Evolutionary conservation across 2,797 vertebrate genomes (phyloP), one percentile per base, ranked within the genome.

Genomic region (Onychomys torridus): DNA sequence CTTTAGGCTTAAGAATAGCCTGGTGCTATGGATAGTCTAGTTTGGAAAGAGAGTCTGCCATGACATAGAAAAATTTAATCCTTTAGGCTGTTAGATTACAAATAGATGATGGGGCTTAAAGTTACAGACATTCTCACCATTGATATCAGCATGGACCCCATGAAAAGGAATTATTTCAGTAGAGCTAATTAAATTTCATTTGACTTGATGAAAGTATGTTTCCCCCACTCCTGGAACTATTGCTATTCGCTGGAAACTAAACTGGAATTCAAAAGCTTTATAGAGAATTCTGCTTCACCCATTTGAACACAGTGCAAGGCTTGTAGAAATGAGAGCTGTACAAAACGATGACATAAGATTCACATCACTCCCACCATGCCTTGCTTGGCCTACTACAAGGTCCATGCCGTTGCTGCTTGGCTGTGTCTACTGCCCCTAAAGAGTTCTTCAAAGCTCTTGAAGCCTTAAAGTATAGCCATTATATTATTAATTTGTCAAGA

Each of bases 221-320:
- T 93, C 92, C 16, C 21, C 29, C 82, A 84, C 55, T 95, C 71
- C 37, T 71, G 89, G 75, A 89, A 78, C 69, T 92, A n/a, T 63
- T 90, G n/a, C 13, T 79, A 67, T 27, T 76, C 79, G 57, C 93
- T 96, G 57, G 63, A 90, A 94, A 93, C 37, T 21, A 55, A 95
- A 89, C 75, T 95, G 61, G 21, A 69, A 89, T 96, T 95, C 88
- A 90, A 87, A 96, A 94, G 79, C 71, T 91, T 96, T 95, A 91
- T 91, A 84, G 76, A 55, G 14, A 61, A 37, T 93, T 93, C 19
- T 63, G 87, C 75, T 55, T 95, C 75, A 91, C 73, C 69, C 32
- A 37, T 94, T 92, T 89, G 34, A 89, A 77, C 85, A 91, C 63
- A 92, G 61, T 0, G 2, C 34, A 57, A 96, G 19, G 34, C 14